phyloP scores from a whole-genome alignment of 2,797 vertebrate genomes.

The Myripristis jacobus region DNA sequence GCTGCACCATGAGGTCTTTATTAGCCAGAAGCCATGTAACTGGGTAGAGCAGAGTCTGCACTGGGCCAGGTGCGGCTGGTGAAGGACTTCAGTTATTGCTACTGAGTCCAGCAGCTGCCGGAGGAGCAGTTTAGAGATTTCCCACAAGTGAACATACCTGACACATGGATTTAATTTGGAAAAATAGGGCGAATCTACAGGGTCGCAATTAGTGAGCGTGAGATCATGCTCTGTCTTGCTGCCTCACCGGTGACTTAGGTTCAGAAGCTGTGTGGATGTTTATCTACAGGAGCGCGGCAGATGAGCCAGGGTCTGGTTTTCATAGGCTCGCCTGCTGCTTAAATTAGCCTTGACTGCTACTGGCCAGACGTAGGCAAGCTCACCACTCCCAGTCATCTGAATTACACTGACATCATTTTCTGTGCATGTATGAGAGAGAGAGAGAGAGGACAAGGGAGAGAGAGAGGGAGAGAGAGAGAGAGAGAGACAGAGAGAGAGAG shows the following conservation, averaged over 20 bases:
- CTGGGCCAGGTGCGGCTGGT: no score
- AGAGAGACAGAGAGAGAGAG: no score
- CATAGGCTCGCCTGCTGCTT: background rate
- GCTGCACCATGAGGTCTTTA: no score
- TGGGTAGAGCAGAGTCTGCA: no score
- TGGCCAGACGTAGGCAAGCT: background rate
- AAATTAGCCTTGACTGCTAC: slow-evolving; percentile 9
- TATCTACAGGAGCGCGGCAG: background rate
- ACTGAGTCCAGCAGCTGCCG: no score
- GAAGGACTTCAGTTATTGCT: no score
- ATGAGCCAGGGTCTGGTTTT: slow-evolving; percentile 19
- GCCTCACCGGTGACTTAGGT: background rate
- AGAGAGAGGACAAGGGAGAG: no score
- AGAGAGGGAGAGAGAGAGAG: no score
- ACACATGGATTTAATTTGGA: background rate
- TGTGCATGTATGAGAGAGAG: background rate
- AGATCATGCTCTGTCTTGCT: background rate
- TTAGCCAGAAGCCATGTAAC: no score
- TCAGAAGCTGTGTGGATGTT: no score
- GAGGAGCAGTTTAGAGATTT: background rate
- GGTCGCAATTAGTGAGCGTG: slow-evolving; percentile 9
- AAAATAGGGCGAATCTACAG: slow-evolving; percentile 33
- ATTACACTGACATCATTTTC: slow-evolving; percentile 2
- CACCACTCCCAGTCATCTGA: background rate
- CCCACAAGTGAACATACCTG: slow-evolving; percentile 11